These are phyloP conservation scores for Brotula barbata DNA, from an alignment of 2,797 vertebrate genomes.

Conservation along the genomic window DNA sequence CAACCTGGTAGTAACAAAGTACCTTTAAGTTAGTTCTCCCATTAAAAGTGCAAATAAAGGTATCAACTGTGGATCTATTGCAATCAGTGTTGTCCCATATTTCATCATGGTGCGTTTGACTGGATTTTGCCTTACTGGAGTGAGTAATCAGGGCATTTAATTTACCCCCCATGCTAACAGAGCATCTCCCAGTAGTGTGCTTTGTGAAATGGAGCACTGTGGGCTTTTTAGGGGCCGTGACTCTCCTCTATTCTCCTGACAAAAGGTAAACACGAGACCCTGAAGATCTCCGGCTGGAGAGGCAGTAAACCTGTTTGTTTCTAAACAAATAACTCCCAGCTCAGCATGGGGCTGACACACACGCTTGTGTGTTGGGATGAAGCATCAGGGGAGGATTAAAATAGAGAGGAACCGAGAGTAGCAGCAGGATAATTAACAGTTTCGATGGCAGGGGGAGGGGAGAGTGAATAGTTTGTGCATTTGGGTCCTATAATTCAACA, in stretches of 20 bases:
- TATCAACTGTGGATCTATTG: slow-evolving; percentile 13
- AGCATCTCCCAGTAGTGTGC: slow-evolving; percentile 42
- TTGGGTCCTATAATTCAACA: no score
- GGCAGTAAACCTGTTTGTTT: slow-evolving; percentile 45
- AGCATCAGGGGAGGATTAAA: no score
- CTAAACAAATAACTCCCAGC: slow-evolving; percentile 52
- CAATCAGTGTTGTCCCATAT: slow-evolving; percentile 10
- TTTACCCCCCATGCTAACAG: slow-evolving; percentile 15
- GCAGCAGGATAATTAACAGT: no score
- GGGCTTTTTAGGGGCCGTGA: slow-evolving; percentile 21
- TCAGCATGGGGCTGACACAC: no score
- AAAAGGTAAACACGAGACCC: slow-evolving; percentile 30
- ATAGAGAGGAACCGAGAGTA: no score
- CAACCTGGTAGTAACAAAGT: no score
- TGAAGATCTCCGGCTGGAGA: slow-evolving; percentile 30
- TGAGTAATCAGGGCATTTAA: slow-evolving; percentile 5
- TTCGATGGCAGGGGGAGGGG: no score
- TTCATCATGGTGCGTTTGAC: slow-evolving; percentile 18
- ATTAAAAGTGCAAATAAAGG: no score
- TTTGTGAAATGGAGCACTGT: slow-evolving; percentile 35
- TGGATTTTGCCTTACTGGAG: slow-evolving; percentile 3
- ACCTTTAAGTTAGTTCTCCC: no score
- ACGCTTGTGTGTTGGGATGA: no score
- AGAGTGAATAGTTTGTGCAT: no score
- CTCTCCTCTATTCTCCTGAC: slow-evolving; percentile 27